Conservation (phyloP, 2,797 vertebrate genomes). For the Hirundo rustica region DNA sequence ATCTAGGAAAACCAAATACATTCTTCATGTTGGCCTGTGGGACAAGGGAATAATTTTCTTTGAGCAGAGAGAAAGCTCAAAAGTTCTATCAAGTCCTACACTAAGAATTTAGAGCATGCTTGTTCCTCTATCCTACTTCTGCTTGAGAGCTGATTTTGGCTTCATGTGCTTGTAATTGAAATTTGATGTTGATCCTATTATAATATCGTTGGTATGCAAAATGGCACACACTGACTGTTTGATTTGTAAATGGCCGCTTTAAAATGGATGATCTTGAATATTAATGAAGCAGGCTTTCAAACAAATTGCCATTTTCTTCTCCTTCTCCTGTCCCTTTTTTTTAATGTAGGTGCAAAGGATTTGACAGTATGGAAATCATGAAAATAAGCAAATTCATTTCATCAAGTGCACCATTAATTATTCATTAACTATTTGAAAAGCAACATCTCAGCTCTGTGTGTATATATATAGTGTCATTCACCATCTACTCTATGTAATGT, state of each 20-base stretch:
- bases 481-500: background rate
- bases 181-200: constrained; percentile 38
- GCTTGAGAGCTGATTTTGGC: constrained; percentile 11
- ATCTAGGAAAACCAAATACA: background rate
- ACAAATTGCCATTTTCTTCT: constrained; percentile 11
- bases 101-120: background rate
- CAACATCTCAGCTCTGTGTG: background rate
- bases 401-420: constrained; percentile 13
- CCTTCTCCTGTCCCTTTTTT: background rate
- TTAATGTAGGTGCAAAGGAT: background rate
- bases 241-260: constrained; percentile 47
- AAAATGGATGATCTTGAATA: constrained; percentile 40
- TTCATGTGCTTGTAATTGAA: constrained; percentile 30
- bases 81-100: background rate
- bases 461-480: background rate
- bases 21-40: background rate
- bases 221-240: background rate
- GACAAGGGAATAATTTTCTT: background rate
- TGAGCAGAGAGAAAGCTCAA: background rate
- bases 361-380: constrained; percentile 22
- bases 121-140: background rate
- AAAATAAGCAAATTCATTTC: constrained; percentile 43
- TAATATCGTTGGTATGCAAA: constrained; percentile 50
- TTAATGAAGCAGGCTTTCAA: constrained; percentile 49
- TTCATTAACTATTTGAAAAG: background rate